Evolutionary conservation across 2,888 invertebrate genomes (phyloP), one percentile per base, ranked within the genome.

Genomic region (Nymphalis urticae): DNA sequence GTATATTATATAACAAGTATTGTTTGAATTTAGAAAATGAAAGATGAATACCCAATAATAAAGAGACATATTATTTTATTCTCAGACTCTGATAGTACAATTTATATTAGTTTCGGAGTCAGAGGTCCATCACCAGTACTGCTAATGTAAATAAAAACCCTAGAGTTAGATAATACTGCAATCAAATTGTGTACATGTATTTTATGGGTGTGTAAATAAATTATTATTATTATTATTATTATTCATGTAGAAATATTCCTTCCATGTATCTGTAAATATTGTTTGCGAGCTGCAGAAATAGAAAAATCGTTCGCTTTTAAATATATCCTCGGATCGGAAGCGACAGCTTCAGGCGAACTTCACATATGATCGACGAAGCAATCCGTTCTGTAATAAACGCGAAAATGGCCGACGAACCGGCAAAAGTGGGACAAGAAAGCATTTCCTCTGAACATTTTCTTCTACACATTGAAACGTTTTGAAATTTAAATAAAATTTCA

Each of bases 351-450:
- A 80, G 82, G 83, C 82, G 76, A 84, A 82, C 83, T 84, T 86
- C 85, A 85, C 86, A 86, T 82, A 86, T 83, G 85, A 88, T 83
- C 80, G 80, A 79, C 80, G 80, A 74, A 73, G 78, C 81, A 80
- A 82, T 83, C 77, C 81, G 79, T 72, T 72, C 73, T 69, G 76
- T 74, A 74, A 75, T 76, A 75, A 82, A 82, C 83, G 85, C 81
- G 85, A 85, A 89, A 89, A 89, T 87, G 88, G 86, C 85, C 86
- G 85, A 82, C 86, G 89, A 90, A 89, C 89, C 88, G 85, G 81
- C 84, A 86, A 88, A 90, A 87, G 85, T 91, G 77, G 90, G 89
- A 77, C 90, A 89, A 83, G 86, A 86, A 85, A 85, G 74, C 81
- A 56, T 56, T 56, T 56, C 54, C 54, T 56, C 47, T 62, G 56